A percentile compares a stretch with the other conserved stretches of the same genome.
Evolutionary conservation across 1,140 invertebrate species (phyloP).

Genomic region (Trichonephila inaurata): DNA sequence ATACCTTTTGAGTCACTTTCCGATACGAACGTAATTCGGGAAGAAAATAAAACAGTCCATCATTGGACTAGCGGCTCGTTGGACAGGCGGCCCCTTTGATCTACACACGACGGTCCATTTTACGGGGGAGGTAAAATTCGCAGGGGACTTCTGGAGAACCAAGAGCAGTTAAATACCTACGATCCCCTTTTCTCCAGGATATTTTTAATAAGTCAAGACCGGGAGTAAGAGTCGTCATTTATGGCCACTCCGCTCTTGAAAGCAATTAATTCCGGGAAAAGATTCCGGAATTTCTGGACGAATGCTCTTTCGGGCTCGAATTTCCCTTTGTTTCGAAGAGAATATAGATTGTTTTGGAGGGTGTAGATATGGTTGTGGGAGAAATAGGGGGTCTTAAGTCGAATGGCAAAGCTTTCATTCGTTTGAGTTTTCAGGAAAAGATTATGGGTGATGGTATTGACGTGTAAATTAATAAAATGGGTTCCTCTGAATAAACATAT

Average conservation of each 20-base stretch:
- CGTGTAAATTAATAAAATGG: no score
- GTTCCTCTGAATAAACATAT: no score
- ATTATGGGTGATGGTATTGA: no score
- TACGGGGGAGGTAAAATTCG: neutral
- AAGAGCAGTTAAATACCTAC: neutral
- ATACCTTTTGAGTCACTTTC: slow-evolving; percentile 31
- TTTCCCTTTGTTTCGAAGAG: no score
- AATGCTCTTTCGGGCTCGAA: no score
- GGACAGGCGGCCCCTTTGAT: slow-evolving; percentile 49
- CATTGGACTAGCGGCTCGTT: neutral
- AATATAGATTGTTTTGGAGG: no score
- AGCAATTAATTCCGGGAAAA: neutral
- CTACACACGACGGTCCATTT: slow-evolving; percentile 40
- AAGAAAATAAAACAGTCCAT: slow-evolving; percentile 49
- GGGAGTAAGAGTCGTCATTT: neutral
- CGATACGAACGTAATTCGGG: slow-evolving; percentile 4
- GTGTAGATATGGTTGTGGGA: no score
- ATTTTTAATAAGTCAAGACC: slow-evolving; percentile 19
- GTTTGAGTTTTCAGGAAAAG: no score
- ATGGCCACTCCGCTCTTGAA: neutral
- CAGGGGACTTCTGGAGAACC: neutral
- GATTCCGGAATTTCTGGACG: neutral
- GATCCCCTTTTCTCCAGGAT: slow-evolving; percentile 5
- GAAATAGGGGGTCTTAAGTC: no score
- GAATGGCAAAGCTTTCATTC: no score